phyloP scores from a whole-genome alignment of 2,113 vertebrate genomes.

The Nesogale talazaci region DNA sequence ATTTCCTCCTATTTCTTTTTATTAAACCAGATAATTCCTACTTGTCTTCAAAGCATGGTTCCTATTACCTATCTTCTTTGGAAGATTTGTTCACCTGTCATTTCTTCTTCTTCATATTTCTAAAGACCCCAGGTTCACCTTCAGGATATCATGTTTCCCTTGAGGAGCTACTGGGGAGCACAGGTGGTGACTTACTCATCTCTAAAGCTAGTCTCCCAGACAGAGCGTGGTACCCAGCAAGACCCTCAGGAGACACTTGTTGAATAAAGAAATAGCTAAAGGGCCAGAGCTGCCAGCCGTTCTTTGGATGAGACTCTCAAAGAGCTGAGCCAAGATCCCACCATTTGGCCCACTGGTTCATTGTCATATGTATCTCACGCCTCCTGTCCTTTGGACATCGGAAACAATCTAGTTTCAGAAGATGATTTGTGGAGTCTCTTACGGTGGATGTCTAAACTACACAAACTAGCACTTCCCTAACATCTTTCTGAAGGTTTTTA shows the following conservation, averaged over 20 bases:
- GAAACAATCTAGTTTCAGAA: not conserved
- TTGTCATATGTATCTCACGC: not conserved
- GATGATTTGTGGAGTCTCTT: not conserved
- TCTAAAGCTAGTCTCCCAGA: not conserved
- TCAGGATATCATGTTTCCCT: not conserved
- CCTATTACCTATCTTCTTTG: not conserved
- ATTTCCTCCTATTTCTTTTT: constrained; percentile 32
- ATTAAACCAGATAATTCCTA: not conserved
- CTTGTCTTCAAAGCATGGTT: constrained; percentile 27
- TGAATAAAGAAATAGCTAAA: constrained; percentile 44
- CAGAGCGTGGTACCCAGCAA: not conserved
- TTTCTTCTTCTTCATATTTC: not conserved
- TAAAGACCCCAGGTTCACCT: not conserved
- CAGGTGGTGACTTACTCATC: not conserved
- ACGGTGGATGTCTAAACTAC: constrained; percentile 15
- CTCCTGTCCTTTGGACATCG: not conserved
- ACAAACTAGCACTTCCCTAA: not conserved
- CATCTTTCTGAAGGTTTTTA: constrained; percentile 37
- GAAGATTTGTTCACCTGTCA: not conserved
- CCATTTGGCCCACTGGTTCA: not conserved
- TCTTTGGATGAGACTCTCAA: constrained; percentile 14
- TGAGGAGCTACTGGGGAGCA: not conserved
- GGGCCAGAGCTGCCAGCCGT: not conserved
- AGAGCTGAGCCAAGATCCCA: not conserved
- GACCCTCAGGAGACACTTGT: not conserved